Evolutionary conservation across 2,113 vertebrate species (phyloP).

Genomic region (Onychostruthus taczanowskii): DNA sequence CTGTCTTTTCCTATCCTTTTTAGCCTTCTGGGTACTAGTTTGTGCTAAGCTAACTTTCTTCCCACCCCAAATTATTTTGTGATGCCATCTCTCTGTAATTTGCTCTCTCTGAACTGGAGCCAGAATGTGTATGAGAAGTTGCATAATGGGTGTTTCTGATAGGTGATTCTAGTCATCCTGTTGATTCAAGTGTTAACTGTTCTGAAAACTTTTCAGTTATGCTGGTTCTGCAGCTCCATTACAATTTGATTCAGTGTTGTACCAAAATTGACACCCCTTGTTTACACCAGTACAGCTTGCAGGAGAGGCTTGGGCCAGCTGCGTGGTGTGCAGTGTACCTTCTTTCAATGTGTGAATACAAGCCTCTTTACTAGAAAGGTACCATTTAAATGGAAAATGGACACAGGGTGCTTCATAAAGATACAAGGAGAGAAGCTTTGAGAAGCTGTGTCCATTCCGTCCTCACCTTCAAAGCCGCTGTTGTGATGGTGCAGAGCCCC

Average conservation of each 20-base stretch:
- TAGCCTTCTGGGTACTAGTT: not conserved
- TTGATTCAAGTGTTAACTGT: not conserved
- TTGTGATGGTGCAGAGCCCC: not conserved
- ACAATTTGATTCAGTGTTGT: not conserved
- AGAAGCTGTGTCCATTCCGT: not conserved
- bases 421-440: not conserved
- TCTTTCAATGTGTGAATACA: not conserved
- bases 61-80: not conserved
- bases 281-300: not conserved
- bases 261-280: not conserved
- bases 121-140: not conserved
- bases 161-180: not conserved
- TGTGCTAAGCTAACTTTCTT: not conserved
- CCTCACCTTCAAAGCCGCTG: fast-evolving
- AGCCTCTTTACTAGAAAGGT: not conserved
- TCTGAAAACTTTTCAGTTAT: not conserved
- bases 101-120: not conserved
- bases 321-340: not conserved
- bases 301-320: not conserved
- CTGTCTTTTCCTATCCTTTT: not conserved
- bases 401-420: not conserved
- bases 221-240: not conserved
- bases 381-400: not conserved
- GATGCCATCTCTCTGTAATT: not conserved
- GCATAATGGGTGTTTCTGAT: not conserved